Base-by-base conservation (phyloP, 2,888 invertebrate genomes). In the Scaptomyza tumidula region DNA sequence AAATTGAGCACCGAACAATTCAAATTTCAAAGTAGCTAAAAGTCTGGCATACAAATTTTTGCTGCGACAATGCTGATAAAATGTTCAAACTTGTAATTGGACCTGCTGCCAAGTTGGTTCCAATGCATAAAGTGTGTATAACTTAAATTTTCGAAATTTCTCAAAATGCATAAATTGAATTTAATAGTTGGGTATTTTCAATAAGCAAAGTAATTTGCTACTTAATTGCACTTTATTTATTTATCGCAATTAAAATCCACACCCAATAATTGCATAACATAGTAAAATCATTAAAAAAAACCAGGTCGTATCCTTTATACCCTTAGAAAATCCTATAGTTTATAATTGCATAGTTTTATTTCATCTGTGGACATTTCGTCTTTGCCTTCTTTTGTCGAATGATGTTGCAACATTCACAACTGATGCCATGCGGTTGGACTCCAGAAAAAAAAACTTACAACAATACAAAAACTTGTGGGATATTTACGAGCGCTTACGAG, bases 61-160 rank as follows among this genome's bases (percentile, higher is more conserved):
- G 62, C 60, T 68, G 69, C 67, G 64, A 85, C 87, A 84, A 45
- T 65, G 76, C 72, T 72, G 83, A 88, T 82, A 85, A 88, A 82
- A 58, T 65, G 59, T 39, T 72, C 56, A 44, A 69, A 52, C 56
- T 70, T 64, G 33, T 33, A 27, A 11, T 29, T 46, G 3, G 13
- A 24, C 6, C 14, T 13, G 6, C 7, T 50, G 7, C 45, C 41
- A 64, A 54, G 14, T 53, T 54, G 6, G 61, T 71, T 71, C 55
- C 60, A 71, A 67, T 62, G 43, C 57, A 13, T 27, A 41, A 48
- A 63, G 45, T 50, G 43, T 16, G 10, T 6, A 44, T 24, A 19
- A 14, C 48, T 55, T 60, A 6, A 44, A 57, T 45, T 11, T 9
- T 16, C 9, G 19, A 16, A 31, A 41, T 31, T 45, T 11, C 45